These are phyloP conservation scores for Dendrophyllia cribrosa DNA, from an alignment of 64 coral and sea anemone genomes.

Conservation along the genomic window DNA sequence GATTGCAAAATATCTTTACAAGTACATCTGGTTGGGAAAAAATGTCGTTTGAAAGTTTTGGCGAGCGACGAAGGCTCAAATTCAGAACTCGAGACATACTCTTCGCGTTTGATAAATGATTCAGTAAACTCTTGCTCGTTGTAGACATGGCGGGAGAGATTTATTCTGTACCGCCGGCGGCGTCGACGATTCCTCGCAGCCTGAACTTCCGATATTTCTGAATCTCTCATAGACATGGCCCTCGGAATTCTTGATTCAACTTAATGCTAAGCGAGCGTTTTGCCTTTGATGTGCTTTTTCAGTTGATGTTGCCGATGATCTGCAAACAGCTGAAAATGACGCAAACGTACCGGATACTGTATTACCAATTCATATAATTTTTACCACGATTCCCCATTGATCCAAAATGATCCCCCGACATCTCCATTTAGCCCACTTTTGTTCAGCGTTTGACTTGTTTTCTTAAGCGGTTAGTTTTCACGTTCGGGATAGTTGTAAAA, in stretches of 20 bases:
- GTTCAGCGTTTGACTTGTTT: background rate
- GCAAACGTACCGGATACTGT: background rate
- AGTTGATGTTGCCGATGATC: background rate
- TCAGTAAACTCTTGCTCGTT: constrained; percentile 66
- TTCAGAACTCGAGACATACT: constrained; percentile 12
- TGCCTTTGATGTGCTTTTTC: constrained; percentile 3
- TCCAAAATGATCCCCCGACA: background rate
- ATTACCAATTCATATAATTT: too few species aligned
- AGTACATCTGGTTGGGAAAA: constrained; percentile 37
- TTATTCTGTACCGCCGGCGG: constrained; percentile 20
- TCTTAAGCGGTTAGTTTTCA: background rate
- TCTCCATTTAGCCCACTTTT: background rate
- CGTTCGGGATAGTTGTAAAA: too few species aligned
- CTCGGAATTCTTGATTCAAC: background rate
- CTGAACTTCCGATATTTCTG: background rate
- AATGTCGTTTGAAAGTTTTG: constrained; percentile 18
- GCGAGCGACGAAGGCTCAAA: background rate
- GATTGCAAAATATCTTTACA: constrained; percentile 64
- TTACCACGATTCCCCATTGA: background rate
- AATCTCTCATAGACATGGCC: background rate
- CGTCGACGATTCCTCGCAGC: background rate
- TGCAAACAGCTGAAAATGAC: background rate
- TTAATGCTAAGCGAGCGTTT: background rate
- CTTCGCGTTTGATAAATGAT: constrained; percentile 39
- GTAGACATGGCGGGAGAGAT: constrained; percentile 56